Conservation (phyloP, 2,113 vertebrate genomes). For the Pollimyrus isidori region DNA sequence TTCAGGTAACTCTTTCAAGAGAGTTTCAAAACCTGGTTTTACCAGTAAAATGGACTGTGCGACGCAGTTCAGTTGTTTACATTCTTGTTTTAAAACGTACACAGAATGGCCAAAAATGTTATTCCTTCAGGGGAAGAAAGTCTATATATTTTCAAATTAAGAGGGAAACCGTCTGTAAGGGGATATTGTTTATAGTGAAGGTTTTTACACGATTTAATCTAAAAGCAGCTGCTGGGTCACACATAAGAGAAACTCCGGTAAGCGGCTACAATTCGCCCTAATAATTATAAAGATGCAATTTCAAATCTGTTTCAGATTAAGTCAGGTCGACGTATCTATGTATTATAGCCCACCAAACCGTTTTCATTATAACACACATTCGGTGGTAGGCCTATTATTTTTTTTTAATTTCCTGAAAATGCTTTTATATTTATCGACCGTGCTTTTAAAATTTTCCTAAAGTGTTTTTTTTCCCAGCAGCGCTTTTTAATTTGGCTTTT, state of each 20-base stretch:
- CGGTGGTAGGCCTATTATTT: not conserved
- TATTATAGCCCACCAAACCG: not conserved
- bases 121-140: not conserved
- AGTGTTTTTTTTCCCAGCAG: not conserved
- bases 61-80: not conserved
- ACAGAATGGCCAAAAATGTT: not conserved
- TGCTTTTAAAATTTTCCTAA: not conserved
- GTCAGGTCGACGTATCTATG: not conserved
- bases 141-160: not conserved
- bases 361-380: not conserved
- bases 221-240: conserved; percentile 14
- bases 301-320: not conserved
- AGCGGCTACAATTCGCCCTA: not conserved
- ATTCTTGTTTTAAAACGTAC: not conserved
- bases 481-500: not conserved
- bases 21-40: not conserved
- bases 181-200: conserved; percentile 3
- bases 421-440: not conserved
- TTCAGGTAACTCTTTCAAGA: not conserved
- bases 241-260: not conserved
- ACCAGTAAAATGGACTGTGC: not conserved
- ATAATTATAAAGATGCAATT: not conserved
- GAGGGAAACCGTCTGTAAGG: not conserved
- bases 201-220: not conserved
- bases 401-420: not conserved